Conservation (phyloP, 2,113 vertebrate genomes). For the Caranx ignobilis region DNA sequence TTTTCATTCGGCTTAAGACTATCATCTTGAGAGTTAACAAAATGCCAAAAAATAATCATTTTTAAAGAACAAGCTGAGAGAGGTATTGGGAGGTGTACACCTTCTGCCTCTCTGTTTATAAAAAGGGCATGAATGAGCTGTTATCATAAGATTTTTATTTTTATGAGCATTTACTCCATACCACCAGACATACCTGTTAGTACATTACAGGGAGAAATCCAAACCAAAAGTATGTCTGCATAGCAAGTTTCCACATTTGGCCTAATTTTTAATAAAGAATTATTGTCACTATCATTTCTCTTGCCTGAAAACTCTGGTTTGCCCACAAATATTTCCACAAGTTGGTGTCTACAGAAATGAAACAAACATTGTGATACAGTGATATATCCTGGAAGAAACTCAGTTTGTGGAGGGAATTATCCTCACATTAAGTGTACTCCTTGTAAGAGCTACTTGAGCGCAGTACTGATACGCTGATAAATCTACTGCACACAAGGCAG, state of each 20-base stretch:
- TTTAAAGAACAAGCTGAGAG: constrained; percentile 1
- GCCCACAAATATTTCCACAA: neutral
- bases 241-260: neutral
- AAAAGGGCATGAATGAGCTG: neutral
- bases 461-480: constrained; percentile 72
- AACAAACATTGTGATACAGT: neutral
- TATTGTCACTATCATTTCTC: no score
- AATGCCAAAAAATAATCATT: constrained; percentile 7
- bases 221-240: neutral
- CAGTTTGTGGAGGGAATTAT: constrained; percentile 26
- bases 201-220: neutral
- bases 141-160: neutral
- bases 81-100: neutral
- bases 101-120: neutral
- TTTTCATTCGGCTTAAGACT: constrained; percentile 34
- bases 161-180: neutral
- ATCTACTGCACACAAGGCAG: constrained; percentile 66
- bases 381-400: constrained; percentile 8
- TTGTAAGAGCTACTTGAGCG: constrained; percentile 57
- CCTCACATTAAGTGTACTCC: constrained; percentile 48
- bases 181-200: neutral
- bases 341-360: neutral
- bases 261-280: neutral
- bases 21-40: constrained; percentile 18
- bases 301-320: neutral